Evolutionary conservation across 1,140 invertebrate genomes (phyloP).

Genomic region (Danaus melanippus): DNA sequence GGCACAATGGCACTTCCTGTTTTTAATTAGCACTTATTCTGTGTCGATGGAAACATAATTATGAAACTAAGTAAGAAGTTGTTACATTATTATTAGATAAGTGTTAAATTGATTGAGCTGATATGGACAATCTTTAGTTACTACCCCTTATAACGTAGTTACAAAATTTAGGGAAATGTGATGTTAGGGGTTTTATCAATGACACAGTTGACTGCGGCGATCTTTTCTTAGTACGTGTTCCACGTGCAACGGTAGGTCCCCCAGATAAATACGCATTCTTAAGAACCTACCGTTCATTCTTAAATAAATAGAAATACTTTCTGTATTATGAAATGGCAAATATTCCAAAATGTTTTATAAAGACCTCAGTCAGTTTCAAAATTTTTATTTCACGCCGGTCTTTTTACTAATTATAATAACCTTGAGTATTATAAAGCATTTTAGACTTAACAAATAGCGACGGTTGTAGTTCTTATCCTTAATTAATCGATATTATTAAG

Average conservation of each 20-base stretch:
- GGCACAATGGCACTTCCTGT: slow-evolving; percentile 71
- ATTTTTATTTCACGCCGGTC: slow-evolving; percentile 31
- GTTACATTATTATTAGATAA: slow-evolving; percentile 72
- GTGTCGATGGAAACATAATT: slow-evolving; percentile 70
- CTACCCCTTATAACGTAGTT: slow-evolving; percentile 65
- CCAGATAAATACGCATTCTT: slow-evolving; percentile 20
- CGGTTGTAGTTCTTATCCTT: slow-evolving; percentile 38
- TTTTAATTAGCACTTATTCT: slow-evolving; percentile 72
- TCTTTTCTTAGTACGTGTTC: slow-evolving; percentile 22
- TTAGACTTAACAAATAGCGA: slow-evolving; percentile 43
- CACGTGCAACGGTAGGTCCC: slow-evolving; percentile 32
- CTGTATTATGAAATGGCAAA: slow-evolving; percentile 45
- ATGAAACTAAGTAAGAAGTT: slow-evolving; percentile 70
- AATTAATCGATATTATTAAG: slow-evolving; percentile 35
- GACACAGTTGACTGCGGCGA: slow-evolving; percentile 68
- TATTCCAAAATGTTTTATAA: slow-evolving; percentile 54
- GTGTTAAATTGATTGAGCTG: slow-evolving; percentile 71
- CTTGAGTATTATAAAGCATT: slow-evolving; percentile 65
- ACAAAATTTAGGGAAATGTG: slow-evolving; percentile 67
- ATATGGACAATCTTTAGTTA: slow-evolving; percentile 71
- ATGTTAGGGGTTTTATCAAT: slow-evolving; percentile 71
- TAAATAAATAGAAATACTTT: slow-evolving; percentile 28
- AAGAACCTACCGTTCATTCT: slow-evolving; percentile 30
- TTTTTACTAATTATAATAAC: slow-evolving; percentile 36
- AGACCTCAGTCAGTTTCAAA: slow-evolving; percentile 39